A percentile compares a stretch with the other conserved stretches of the same genome.
phyloP scores from a whole-genome alignment of 2,888 invertebrate genomes.

The Chymomyza fuscimana region DNA sequence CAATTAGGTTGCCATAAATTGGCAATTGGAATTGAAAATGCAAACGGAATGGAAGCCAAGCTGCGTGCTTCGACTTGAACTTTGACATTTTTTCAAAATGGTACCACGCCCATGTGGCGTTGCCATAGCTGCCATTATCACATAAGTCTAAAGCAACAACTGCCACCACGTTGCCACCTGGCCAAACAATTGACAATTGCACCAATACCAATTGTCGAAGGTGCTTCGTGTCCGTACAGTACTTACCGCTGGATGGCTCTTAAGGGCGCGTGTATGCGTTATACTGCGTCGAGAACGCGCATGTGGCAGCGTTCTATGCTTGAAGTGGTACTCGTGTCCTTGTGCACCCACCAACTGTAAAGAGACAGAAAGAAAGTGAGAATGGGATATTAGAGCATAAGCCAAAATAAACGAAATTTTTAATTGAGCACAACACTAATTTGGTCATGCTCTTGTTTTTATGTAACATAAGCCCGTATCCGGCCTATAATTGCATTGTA shows the following conservation, averaged over 20 bases:
- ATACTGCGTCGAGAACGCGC: conserved; percentile 93
- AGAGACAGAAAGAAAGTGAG: not conserved
- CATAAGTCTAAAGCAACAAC: not conserved
- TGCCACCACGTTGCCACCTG: conserved; percentile 11
- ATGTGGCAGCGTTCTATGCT: conserved; percentile 93
- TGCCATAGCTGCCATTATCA: not conserved
- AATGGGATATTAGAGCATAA: conserved; percentile 41
- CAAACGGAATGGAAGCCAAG: conserved; percentile 16
- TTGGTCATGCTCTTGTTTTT: conserved; percentile 27
- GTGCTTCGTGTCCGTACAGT: conserved; percentile 8
- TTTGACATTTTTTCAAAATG: conserved; percentile 35
- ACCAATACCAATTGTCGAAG: not conserved
- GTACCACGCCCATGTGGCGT: not conserved
- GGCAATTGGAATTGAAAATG: conserved; percentile 33
- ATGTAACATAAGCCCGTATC: conserved; percentile 31
- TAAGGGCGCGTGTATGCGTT: conserved; percentile 89
- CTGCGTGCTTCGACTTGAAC: conserved; percentile 27
- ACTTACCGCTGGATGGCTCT: conserved; percentile 94
- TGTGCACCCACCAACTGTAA: conserved; percentile 90
- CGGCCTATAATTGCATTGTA: conserved; percentile 63
- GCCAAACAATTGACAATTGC: conserved; percentile 8
- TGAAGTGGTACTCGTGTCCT: conserved; percentile 94
- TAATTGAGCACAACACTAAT: conserved; percentile 67
- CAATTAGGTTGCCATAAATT: conserved; percentile 16
- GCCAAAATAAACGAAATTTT: conserved; percentile 28